A percentile compares a stretch with the other conserved stretches of the same genome.
Conservation (phyloP, 2,797 vertebrate genomes). For the Cetoscarus ocellatus region DNA sequence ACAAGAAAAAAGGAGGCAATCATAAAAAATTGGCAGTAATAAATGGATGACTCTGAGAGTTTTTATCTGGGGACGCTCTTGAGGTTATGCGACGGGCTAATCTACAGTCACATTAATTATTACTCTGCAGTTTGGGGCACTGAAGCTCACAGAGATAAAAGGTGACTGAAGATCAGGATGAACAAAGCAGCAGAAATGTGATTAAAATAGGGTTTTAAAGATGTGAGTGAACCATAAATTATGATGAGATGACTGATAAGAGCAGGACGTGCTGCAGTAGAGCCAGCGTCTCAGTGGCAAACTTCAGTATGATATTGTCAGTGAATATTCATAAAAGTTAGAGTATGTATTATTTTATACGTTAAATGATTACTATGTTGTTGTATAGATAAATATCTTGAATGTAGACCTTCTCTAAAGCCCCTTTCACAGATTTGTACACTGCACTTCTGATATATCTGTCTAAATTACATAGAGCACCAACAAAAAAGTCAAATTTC, state of each 20-base stretch:
- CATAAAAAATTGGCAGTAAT: neutral
- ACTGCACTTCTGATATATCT: no score
- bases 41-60: neutral
- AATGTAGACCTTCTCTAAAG: no score
- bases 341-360: no score
- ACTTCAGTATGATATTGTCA: no score
- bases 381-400: no score
- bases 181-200: neutral
- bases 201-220: neutral
- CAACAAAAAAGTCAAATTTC: no score
- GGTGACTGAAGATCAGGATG: neutral
- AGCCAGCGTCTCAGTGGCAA: no score
- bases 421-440: no score
- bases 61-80: neutral
- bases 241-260: neutral
- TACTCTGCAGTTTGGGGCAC: neutral
- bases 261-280: neutral
- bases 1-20: neutral
- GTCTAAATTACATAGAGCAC: no score
- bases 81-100: neutral
- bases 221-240: neutral
- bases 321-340: no score
- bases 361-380: no score
- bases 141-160: conserved; percentile 1
- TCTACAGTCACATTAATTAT: neutral